Conservation (phyloP, 2,797 vertebrate genomes). For the Sternarchorhynchus goeldii region DNA sequence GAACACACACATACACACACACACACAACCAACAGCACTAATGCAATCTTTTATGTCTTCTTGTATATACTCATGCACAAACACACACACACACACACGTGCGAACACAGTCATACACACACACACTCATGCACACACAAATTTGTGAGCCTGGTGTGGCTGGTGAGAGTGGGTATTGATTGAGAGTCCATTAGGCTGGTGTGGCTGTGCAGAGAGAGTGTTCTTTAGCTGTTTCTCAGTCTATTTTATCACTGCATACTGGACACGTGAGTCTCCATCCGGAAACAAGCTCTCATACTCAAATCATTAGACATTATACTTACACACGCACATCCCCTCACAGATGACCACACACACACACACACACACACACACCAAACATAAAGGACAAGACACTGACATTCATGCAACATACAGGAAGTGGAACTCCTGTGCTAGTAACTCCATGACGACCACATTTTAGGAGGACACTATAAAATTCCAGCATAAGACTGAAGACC, state of each 20-base stretch:
- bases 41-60: too few species aligned
- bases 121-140: neutral
- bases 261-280: conserved; percentile 33
- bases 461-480: neutral
- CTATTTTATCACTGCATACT: conserved; percentile 26
- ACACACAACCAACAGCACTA: too few species aligned
- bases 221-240: conserved; percentile 1
- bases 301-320: conserved; percentile 17
- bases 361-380: conserved; percentile 12
- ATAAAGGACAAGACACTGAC: neutral
- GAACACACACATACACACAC: neutral
- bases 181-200: conserved; percentile 34
- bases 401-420: neutral
- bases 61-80: too few species aligned
- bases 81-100: neutral
- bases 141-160: neutral
- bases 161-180: conserved; percentile 45
- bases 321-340: conserved; percentile 14
- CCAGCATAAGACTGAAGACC: neutral
- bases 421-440: neutral
- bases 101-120: neutral
- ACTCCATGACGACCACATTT: neutral
- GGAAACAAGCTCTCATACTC: conserved; percentile 31
- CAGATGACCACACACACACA: neutral
- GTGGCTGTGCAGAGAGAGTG: conserved; percentile 28